phyloP scores from a whole-genome alignment of 2,888 invertebrate genomes.

The Pasiphila rectangulata region DNA sequence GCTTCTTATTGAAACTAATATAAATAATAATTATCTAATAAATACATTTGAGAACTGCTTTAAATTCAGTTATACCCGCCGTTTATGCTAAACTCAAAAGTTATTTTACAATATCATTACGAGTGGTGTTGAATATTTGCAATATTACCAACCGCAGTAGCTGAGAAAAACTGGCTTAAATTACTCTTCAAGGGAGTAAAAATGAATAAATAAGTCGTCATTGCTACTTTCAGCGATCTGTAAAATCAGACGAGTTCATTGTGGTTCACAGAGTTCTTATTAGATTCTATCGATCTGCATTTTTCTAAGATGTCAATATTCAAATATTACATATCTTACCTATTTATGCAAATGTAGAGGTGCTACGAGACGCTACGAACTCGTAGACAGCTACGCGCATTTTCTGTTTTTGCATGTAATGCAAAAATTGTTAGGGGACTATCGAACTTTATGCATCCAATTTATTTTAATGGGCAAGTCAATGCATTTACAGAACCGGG shows the following conservation, averaged over 20 bases:
- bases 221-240: conserved; percentile 2
- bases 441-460: too few relatives aligned
- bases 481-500: too few relatives aligned
- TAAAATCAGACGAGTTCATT: conserved; percentile 10
- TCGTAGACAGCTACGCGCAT: neutral
- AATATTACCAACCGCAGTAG: neutral
- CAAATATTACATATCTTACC: neutral
- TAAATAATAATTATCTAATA: too few relatives aligned
- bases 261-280: conserved; percentile 7
- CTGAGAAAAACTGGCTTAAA: conserved; percentile 11
- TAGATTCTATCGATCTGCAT: conserved; percentile 8
- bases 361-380: conserved; percentile 11
- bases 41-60: too few relatives aligned
- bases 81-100: too few relatives aligned
- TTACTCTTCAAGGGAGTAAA: conserved; percentile 2
- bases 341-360: neutral
- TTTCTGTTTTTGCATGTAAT: too few relatives aligned
- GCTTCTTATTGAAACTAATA: too few relatives aligned
- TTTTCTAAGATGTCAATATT: neutral
- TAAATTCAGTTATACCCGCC: too few relatives aligned
- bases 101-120: neutral
- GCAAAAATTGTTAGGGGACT: too few relatives aligned
- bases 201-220: conserved; percentile 7
- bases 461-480: too few relatives aligned
- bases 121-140: neutral